Evolutionary conservation across 1,140 invertebrate genomes (phyloP), one percentile per base, ranked within the genome.

Genomic region (Aleiodes sp.): DNA sequence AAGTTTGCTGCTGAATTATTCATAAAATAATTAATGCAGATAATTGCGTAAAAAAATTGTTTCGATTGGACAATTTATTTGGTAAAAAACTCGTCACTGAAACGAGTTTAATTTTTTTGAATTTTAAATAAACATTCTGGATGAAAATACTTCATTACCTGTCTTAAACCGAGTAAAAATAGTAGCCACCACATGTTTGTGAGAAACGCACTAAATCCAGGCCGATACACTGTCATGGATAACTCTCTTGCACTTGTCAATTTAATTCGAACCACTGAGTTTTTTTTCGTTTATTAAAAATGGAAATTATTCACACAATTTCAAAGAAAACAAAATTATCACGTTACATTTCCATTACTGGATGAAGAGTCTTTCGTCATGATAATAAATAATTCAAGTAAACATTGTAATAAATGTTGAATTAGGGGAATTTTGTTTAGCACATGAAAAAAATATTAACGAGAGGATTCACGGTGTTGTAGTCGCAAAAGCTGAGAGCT

Each of bases 311-410:
- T 52, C 46, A 52, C 26, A 10, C 16, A 52, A 16, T 24, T 16
- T 21, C 26, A 21, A 52, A 1, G 46, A 24, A 12, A 41, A 31
- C 21, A 14, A 12, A 16, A n/a, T 10, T 24, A 46, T 71, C 70
- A 72, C 60, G 70, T 72, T 63, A 72, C 61, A 46, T 68, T 72
- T 59, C 66, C 61, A 46, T 72, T 60, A 29, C 57, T 65, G 46
- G 37, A 57, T 28, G 65, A 66, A 24, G 33, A 66, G 4, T 64
- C 21, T 33, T 67, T 67, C 65, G 60, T 72, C 70, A 72, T 72
- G 39, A 24, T n/a, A 41, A 24, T 65, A 4, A 19, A 33, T 14
- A 26, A 43, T 59, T 43, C 63, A 56, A 16, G 39, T n/a, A 9
- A 19, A 65, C 41, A 52, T 28, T 37, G 19, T 12, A 1, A 46